Percentiles rank a stretch among this genome's conserved stretches.
Evolutionary conservation across 1,140 invertebrate species (phyloP).

Genomic region (Bombus terrestris): DNA sequence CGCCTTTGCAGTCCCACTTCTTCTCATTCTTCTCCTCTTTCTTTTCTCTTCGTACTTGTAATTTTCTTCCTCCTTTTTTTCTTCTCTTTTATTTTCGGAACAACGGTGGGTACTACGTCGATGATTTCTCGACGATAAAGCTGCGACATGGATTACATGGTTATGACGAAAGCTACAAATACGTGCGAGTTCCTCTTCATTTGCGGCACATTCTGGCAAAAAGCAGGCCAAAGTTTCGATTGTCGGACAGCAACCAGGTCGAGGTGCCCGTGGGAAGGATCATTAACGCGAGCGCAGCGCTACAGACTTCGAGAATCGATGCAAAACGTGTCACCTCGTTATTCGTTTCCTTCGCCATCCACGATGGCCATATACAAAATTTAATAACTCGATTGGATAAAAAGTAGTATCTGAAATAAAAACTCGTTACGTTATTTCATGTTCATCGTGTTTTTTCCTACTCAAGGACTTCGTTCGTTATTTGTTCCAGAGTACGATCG

Average conservation of each 20-base stretch:
- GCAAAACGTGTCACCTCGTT: background rate
- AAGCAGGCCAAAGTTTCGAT: background rate
- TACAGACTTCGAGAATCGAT: background rate
- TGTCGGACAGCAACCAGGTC: background rate
- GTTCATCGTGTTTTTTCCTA: no score
- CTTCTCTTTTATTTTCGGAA: background rate
- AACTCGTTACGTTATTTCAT: no score
- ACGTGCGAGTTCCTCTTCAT: background rate
- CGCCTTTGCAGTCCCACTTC: background rate
- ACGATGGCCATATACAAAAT: background rate
- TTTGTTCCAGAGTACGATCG: no score
- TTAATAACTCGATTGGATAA: background rate
- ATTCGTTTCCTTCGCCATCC: background rate
- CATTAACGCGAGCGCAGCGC: background rate
- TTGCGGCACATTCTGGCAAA: background rate
- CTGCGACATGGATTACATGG: constrained; percentile 10
- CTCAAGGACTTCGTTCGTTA: no score
- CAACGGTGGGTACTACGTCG: background rate
- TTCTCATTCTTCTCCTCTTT: background rate
- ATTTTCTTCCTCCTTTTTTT: background rate
- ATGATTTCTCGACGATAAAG: constrained; percentile 27
- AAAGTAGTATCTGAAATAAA: background rate
- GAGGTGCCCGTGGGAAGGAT: background rate
- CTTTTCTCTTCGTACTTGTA: no score
- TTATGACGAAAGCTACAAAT: constrained; percentile 39